A percentile compares a stretch with the other conserved stretches of the same genome.
These are phyloP conservation scores for Okapia johnstoni DNA, from an alignment of 2,113 vertebrate genomes.

Conservation along the genomic window DNA sequence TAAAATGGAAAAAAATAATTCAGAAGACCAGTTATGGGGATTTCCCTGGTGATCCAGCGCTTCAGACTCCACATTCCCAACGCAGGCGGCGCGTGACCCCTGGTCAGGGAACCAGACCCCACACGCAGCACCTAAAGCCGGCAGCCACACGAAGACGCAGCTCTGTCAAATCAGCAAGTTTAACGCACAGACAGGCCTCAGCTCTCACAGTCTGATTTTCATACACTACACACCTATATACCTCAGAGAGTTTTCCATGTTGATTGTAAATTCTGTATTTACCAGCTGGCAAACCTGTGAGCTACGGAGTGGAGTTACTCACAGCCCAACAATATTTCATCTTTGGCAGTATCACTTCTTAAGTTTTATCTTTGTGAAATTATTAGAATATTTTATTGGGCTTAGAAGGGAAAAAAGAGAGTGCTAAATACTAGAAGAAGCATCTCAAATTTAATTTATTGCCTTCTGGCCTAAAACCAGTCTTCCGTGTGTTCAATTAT, in stretches of 20 bases:
- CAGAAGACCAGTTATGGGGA: neutral
- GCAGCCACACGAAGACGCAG: neutral
- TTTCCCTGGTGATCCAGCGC: neutral
- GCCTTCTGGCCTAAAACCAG: neutral
- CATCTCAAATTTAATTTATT: neutral
- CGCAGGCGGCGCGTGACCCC: neutral
- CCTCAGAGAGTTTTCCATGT: neutral
- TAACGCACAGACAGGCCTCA: neutral
- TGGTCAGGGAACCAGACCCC: neutral
- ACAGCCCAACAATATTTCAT: neutral
- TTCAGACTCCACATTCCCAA: neutral
- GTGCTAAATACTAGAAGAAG: neutral
- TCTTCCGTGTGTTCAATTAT: neutral
- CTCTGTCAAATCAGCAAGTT: neutral
- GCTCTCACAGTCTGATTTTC: neutral
- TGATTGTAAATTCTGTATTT: neutral
- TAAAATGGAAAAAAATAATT: neutral
- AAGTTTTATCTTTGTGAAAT: neutral
- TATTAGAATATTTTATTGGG: neutral
- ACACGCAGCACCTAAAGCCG: rapidly evolving
- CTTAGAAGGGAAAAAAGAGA: neutral
- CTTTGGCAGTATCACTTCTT: neutral
- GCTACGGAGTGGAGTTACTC: neutral
- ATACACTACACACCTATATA: neutral
- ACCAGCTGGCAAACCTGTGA: neutral